phyloP scores from a whole-genome alignment of 2,797 vertebrate species.

The Mormyrops boulengeri region DNA sequence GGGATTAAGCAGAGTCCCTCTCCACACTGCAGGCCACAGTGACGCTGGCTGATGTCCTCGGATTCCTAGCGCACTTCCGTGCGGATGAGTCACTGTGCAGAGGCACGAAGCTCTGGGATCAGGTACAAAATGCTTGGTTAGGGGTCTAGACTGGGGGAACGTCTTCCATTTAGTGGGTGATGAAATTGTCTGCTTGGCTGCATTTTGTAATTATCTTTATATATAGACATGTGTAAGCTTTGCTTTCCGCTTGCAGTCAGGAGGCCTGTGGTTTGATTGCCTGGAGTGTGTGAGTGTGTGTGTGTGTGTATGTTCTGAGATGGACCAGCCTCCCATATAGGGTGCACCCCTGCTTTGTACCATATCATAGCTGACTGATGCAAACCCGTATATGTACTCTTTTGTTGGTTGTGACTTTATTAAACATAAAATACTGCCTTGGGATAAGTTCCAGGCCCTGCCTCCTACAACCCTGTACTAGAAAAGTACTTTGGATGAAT shows the following conservation, averaged over 20 bases:
- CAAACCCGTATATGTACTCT: not conserved
- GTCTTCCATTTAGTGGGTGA: not conserved
- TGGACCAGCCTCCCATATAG: not conserved
- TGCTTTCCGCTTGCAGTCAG: not conserved
- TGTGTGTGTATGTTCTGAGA: not conserved
- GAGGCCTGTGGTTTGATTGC: not conserved
- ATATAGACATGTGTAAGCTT: not conserved
- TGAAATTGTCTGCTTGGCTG: not conserved
- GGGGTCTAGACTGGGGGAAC: not conserved
- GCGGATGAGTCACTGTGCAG: constrained; percentile 79
- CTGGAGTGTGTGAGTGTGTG: not conserved
- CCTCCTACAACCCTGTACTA: not conserved
- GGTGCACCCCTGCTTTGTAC: not conserved
- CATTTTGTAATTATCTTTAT: not conserved
- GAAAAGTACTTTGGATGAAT: not conserved
- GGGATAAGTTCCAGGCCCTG: not conserved
- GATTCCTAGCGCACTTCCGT: constrained; percentile 72
- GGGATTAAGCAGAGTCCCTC: not conserved
- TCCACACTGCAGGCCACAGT: constrained; percentile 52
- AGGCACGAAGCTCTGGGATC: constrained; percentile 74
- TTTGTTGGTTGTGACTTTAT: not conserved
- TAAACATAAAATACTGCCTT: not conserved
- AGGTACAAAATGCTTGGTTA: constrained; percentile 56
- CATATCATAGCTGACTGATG: not conserved
- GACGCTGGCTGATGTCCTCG: constrained; percentile 72